These are phyloP conservation scores for Enteromius unitaeniatus DNA, from an alignment of 2,797 vertebrate species.

Conservation along the genomic window DNA sequence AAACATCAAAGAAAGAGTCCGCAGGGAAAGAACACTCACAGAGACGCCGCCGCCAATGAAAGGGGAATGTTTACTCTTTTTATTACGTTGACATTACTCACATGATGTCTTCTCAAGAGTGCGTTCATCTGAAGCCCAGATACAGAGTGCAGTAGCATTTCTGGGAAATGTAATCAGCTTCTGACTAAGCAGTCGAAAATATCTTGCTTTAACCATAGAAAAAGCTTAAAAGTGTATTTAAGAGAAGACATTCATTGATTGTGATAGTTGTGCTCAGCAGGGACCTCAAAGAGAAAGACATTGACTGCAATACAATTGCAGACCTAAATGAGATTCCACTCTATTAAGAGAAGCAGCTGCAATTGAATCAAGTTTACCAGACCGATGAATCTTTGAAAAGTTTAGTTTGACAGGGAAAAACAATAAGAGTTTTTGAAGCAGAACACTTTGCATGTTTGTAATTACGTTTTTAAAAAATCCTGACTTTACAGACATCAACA, in stretches of 20 bases:
- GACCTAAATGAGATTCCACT: not conserved
- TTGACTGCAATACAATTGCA: conserved; percentile 10
- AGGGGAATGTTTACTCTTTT: conserved; percentile 19
- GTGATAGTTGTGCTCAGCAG: not conserved
- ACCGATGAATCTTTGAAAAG: not conserved
- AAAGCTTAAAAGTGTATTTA: not conserved
- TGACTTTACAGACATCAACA: not conserved
- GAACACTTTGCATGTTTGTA: not conserved
- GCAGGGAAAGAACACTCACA: conserved; percentile 7
- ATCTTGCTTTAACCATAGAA: not conserved
- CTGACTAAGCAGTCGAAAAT: not conserved
- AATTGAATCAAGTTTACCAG: not conserved
- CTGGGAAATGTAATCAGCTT: conserved; percentile 12
- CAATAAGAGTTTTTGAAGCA: not conserved
- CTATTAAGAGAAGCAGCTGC: not conserved
- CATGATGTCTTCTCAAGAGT: conserved; percentile 28
- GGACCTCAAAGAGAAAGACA: not conserved
- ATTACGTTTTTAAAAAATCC: not conserved
- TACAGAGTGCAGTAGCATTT: not conserved
- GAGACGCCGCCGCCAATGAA: not conserved
- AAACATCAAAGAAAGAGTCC: conserved; percentile 31
- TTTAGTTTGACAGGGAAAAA: not conserved
- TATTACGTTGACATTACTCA: conserved; percentile 31
- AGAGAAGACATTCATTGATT: not conserved
- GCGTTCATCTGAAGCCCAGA: not conserved